Base-by-base conservation (phyloP, 1,140 invertebrate genomes). In the Drosophila insularis region DNA sequence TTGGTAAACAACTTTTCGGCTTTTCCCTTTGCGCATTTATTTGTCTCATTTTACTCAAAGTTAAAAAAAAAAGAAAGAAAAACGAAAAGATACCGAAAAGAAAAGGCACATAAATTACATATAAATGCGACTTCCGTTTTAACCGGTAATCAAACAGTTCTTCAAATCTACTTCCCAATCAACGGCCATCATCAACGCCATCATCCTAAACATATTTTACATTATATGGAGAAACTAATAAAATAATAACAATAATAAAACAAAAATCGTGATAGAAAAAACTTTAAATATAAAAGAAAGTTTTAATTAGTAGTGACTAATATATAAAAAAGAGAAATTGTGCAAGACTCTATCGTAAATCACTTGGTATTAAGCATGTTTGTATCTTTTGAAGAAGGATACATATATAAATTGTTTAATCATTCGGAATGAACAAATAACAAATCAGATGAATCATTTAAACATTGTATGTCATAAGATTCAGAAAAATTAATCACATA, bases 1-100 rank as follows among this genome's bases (percentile, higher is more conserved):
- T 50, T 50, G 54, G 14, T 27, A 50, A 50, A 50, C 21, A 27
- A 39, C 39, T 62, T 62, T 27, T 6, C 6, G 14, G 56, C 31
- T 11, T 59, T 46, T 46, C 61, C 21, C 35, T 35, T 35, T 14
- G 21, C 56, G 32, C 32, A 35, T 58, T 58, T 13, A 58, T 50
- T 50, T 50, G 43, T 11, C 17, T 50, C 43, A 17, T 17, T 50
- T 35, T 27, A 35, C 32, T 35, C 65, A 72, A 63, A 56, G 50
- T 27, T 8, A 31, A 54, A 13, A 35, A 4, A 17, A 40, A 46
- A 27, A 8, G 35, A 56, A 62, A 70, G 13, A 63, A 43, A 35
- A 17, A 56, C 1, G n/a, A 14, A 31, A 32, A 46, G 27, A 31
- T 3, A 27, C 21, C 43, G 27, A 40, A 13, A 27, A 54, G 2